Evolutionary conservation across 2,888 invertebrate species (phyloP).

Genomic region (Clivina fossor): DNA sequence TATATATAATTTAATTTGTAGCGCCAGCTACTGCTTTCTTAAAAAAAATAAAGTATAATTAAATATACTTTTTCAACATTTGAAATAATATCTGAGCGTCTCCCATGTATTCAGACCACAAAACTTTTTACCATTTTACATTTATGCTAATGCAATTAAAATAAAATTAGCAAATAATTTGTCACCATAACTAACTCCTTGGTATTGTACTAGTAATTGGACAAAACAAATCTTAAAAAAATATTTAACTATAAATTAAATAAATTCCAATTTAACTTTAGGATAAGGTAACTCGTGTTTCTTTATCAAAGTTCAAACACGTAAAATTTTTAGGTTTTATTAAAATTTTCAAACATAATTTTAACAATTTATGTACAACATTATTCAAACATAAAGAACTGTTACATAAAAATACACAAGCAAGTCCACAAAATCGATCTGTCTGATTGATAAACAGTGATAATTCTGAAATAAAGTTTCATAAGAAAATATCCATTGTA

Average conservation of each 20-base stretch:
- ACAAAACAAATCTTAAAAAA: no score
- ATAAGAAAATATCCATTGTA: slow-evolving; percentile 66
- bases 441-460: slow-evolving; percentile 59
- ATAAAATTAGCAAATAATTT: slow-evolving; percentile 77
- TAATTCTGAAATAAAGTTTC: slow-evolving; percentile 62
- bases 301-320: slow-evolving; percentile 57
- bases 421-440: slow-evolving; percentile 64
- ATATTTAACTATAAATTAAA: no score
- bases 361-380: slow-evolving; percentile 60
- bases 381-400: slow-evolving; percentile 65
- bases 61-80: no score
- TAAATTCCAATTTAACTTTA: slow-evolving; percentile 8
- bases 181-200: slow-evolving; percentile 88
- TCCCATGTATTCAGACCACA: slow-evolving; percentile 87
- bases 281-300: slow-evolving; percentile 54
- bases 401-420: slow-evolving; percentile 66
- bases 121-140: slow-evolving; percentile 74
- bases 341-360: slow-evolving; percentile 57
- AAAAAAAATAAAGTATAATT: not conserved
- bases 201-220: slow-evolving; percentile 82
- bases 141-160: slow-evolving; percentile 81
- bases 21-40: no score
- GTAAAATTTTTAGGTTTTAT: slow-evolving; percentile 49
- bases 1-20: no score
- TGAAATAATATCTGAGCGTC: slow-evolving; percentile 72